Conservation (phyloP, 2,113 vertebrate species). For the Arvicanthis niloticus region DNA sequence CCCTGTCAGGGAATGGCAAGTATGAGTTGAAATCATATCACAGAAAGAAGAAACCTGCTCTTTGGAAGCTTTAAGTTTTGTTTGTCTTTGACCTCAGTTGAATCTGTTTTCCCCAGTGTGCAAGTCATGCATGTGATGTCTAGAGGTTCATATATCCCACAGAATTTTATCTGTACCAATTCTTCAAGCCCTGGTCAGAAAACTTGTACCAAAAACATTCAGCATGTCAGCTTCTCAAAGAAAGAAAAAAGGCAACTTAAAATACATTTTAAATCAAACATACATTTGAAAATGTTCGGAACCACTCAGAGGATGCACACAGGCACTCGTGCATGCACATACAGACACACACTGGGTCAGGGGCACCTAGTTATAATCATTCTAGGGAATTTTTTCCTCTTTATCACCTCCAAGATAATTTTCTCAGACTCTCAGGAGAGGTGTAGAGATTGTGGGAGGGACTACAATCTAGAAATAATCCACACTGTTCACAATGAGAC, state of each 20-base stretch:
- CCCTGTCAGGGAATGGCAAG: background rate
- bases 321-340: background rate
- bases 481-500: background rate
- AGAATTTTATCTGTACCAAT: background rate
- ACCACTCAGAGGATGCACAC: background rate
- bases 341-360: background rate
- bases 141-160: background rate
- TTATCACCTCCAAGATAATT: background rate
- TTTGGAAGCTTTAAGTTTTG: background rate
- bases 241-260: background rate
- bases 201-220: background rate
- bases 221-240: background rate
- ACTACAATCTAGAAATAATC: background rate
- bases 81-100: background rate
- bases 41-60: background rate
- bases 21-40: background rate
- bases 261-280: background rate
- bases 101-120: background rate
- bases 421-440: background rate
- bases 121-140: background rate
- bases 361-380: background rate
- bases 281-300: background rate
- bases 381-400: background rate
- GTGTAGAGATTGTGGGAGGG: background rate
- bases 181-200: background rate